Evolutionary conservation across 35 echinoderm and acorn worm genomes (phyloP).

Genomic region (Ophiothrix spiculata): DNA sequence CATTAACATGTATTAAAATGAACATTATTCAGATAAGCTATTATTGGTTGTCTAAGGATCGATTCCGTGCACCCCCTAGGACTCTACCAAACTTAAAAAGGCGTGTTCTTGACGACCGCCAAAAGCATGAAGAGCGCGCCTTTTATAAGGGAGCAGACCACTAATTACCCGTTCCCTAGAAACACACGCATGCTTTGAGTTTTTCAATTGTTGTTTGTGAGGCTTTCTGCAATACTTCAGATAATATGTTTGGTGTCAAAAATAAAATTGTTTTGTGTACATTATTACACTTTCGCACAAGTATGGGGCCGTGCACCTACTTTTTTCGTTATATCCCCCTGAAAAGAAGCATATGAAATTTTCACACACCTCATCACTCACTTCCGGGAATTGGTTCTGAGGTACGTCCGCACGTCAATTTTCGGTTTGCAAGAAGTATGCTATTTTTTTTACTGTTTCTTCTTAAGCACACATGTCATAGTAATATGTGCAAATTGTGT

Average conservation of each 20-base stretch:
- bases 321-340: neutral
- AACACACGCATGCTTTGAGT: neutral
- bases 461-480: neutral
- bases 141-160: neutral
- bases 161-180: neutral
- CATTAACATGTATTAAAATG: too few species aligned
- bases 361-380: neutral
- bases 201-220: neutral
- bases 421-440: neutral
- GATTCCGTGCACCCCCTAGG: too few species aligned
- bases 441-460: neutral
- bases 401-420: neutral
- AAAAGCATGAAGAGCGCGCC: too few species aligned
- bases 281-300: neutral
- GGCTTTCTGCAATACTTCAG: neutral
- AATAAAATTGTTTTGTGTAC: neutral
- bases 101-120: too few species aligned
- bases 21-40: too few species aligned
- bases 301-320: neutral
- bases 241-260: neutral
- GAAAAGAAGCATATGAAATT: neutral
- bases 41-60: too few species aligned
- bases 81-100: too few species aligned
- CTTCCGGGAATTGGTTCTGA: neutral
- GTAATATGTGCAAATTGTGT: neutral